Evolutionary conservation across 2,888 invertebrate species (phyloP).

Genomic region (Callyntrura sp.): DNA sequence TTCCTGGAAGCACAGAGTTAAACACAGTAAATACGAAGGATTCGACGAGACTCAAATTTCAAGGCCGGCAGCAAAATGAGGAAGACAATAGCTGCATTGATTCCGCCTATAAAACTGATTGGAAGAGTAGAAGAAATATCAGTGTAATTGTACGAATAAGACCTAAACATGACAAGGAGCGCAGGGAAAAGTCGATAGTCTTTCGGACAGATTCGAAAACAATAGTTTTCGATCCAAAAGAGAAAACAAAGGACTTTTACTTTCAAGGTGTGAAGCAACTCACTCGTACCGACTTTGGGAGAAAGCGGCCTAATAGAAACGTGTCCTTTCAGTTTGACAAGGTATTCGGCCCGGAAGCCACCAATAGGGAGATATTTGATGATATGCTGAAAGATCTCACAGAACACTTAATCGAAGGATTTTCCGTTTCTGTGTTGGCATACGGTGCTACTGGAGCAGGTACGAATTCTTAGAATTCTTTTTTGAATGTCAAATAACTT

Average conservation of each 20-base stretch:
- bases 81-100: not conserved
- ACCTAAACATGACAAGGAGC: slow-evolving; percentile 88
- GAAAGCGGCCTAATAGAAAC: slow-evolving; percentile 92
- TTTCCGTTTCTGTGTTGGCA: slow-evolving; percentile 96
- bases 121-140: slow-evolving; percentile 49
- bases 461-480: not conserved
- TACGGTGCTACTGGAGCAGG: slow-evolving; percentile 93
- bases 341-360: slow-evolving; percentile 90
- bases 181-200: slow-evolving; percentile 88
- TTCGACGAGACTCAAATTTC: not conserved
- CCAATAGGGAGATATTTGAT: slow-evolving; percentile 92
- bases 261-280: slow-evolving; percentile 93
- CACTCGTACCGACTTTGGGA: slow-evolving; percentile 89
- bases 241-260: slow-evolving; percentile 90
- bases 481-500: not conserved
- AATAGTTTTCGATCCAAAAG: slow-evolving; percentile 95
- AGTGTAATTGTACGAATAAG: slow-evolving; percentile 93
- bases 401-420: slow-evolving; percentile 92
- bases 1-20: not conserved
- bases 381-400: slow-evolving; percentile 92
- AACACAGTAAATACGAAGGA: not conserved
- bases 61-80: not conserved
- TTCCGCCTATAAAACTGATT: not conserved
- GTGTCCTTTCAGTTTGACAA: slow-evolving; percentile 94
- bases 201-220: slow-evolving; percentile 90